These are phyloP conservation scores for Agonopterix arenella DNA, from an alignment of 2,888 invertebrate genomes.

Conservation along the genomic window DNA sequence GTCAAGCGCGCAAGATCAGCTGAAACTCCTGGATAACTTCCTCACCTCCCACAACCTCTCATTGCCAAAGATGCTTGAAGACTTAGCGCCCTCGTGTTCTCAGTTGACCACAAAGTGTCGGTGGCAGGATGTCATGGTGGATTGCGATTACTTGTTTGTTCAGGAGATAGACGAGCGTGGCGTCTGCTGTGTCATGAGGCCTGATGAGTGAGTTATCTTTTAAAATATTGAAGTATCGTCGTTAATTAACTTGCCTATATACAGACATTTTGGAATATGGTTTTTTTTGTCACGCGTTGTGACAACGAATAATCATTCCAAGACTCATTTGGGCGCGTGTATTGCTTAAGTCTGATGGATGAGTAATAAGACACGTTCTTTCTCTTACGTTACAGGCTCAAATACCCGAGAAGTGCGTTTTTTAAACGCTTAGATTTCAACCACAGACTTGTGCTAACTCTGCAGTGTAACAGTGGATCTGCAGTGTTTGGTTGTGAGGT, in stretches of 20 bases:
- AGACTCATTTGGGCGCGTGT: too few species aligned
- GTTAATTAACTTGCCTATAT: too few species aligned
- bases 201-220: conserved; percentile 30
- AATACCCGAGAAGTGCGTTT: too few species aligned
- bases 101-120: conserved; percentile 35
- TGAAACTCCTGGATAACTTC: conserved; percentile 31
- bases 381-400: too few species aligned
- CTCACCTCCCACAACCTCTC: conserved; percentile 30
- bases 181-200: conserved; percentile 45
- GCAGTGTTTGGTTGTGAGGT: too few species aligned
- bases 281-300: too few species aligned
- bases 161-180: conserved; percentile 42
- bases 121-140: conserved; percentile 31
- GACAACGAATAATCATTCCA: too few species aligned
- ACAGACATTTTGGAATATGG: not conserved
- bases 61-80: conserved; percentile 31
- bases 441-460: conserved; percentile 9
- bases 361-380: too few species aligned
- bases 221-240: not conserved
- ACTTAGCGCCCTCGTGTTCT: conserved; percentile 33
- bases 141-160: conserved; percentile 39
- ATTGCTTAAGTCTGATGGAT: too few species aligned
- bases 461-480: conserved; percentile 5
- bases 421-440: conserved; percentile 11
- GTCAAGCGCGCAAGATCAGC: conserved; percentile 19